Percentiles rank a stretch among this genome's conserved stretches.
Evolutionary conservation across 1,140 invertebrate species (phyloP).

Genomic region (Gryllus bimaculatus): DNA sequence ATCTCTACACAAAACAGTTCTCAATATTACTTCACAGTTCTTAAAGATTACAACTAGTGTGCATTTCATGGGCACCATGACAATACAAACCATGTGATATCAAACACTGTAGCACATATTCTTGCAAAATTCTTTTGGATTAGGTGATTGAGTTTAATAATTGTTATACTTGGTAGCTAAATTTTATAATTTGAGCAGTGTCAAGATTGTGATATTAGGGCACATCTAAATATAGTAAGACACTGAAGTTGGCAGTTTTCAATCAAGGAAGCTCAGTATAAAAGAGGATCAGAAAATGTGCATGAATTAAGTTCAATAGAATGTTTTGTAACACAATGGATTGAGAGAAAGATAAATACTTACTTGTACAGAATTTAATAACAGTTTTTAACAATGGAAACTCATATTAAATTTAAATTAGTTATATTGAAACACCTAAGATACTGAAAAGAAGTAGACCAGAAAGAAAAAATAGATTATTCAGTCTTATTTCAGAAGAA

Average conservation of each 20-base stretch:
- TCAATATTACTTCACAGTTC: background rate
- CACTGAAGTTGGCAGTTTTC: background rate
- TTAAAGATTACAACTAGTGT: background rate
- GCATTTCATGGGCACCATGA: background rate
- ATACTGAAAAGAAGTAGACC: no score
- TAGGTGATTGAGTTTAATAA: no score
- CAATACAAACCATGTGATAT: background rate
- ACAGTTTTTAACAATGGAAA: background rate
- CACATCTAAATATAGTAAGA: background rate
- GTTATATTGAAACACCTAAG: no score
- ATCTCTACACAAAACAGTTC: slow-evolving; percentile 1
- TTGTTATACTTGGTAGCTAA: no score
- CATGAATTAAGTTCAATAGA: no score
- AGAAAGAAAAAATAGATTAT: background rate
- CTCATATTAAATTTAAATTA: no score
- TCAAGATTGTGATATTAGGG: no score
- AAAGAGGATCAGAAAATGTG: no score
- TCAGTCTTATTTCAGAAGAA: background rate
- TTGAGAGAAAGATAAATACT: background rate
- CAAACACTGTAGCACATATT: background rate
- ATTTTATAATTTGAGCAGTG: no score
- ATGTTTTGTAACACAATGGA: no score
- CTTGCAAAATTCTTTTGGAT: no score
- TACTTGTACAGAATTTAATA: background rate
- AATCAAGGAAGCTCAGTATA: no score